Evolutionary conservation across 2,797 vertebrate species (phyloP).

Genomic region (Dipus sagitta): DNA sequence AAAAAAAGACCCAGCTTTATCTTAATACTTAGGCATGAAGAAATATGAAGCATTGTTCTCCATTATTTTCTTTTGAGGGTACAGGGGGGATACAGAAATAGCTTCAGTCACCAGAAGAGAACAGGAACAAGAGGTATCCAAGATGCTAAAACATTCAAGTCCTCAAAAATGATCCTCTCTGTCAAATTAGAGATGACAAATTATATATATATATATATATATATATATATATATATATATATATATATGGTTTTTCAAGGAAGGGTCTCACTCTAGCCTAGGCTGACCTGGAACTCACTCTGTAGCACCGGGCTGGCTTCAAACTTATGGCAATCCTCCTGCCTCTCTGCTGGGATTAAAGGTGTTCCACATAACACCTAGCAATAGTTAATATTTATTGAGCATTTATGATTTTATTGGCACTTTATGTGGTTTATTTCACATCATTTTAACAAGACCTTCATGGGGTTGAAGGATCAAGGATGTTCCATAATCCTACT

Average conservation of each 20-base stretch:
- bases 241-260: too few species aligned
- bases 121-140: neutral
- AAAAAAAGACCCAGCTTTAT: neutral
- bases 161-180: neutral
- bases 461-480: neutral
- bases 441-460: neutral
- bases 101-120: neutral
- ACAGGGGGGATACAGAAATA: neutral
- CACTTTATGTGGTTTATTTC: neutral
- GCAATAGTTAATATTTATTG: constrained; percentile 5
- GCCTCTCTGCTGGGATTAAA: too few species aligned
- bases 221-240: too few species aligned
- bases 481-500: neutral
- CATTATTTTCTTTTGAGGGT: neutral
- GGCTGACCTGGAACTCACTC: too few species aligned
- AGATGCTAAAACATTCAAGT: neutral
- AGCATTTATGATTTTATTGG: neutral
- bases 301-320: too few species aligned
- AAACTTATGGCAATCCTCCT: too few species aligned
- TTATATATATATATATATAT: too few species aligned
- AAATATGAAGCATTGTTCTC: neutral
- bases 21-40: neutral
- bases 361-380: too few species aligned
- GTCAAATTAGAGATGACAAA: neutral
- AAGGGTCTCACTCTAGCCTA: too few species aligned